Conservation (phyloP, 1,140 invertebrate genomes). For the Acyrthosiphon pisum region DNA sequence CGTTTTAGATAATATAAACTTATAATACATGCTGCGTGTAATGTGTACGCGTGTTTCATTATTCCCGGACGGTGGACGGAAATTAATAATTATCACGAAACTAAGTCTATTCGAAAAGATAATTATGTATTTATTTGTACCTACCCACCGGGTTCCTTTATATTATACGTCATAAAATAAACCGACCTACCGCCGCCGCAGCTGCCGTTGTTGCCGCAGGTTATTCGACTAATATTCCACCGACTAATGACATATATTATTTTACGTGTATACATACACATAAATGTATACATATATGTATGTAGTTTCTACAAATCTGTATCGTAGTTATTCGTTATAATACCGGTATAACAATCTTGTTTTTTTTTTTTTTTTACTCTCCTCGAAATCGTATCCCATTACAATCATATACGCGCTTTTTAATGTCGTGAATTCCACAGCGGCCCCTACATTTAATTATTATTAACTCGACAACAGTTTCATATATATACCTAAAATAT, state of each 20-base stretch:
- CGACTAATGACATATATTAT: slow-evolving; percentile 12
- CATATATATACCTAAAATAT: neutral
- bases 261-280: too few species aligned
- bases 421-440: neutral
- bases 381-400: neutral
- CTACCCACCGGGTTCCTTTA: neutral
- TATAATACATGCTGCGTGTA: neutral
- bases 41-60: neutral
- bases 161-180: neutral
- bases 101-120: neutral
- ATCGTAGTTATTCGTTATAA: neutral
- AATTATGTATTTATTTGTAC: neutral
- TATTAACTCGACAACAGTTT: neutral
- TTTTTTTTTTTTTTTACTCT: neutral
- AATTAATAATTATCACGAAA: slow-evolving; percentile 8
- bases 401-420: neutral
- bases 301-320: neutral
- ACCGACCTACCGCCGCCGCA: neutral
- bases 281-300: too few species aligned
- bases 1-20: neutral
- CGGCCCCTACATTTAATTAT: neutral
- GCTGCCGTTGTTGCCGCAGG: slow-evolving; percentile 1
- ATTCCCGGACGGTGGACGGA: neutral
- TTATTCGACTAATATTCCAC: slow-evolving; percentile 7
- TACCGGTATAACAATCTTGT: neutral